A percentile compares a stretch with the other conserved stretches of the same genome.
Evolutionary conservation across 2,888 invertebrate species (phyloP).

Genomic region (Disparrhopalites patrizii): DNA sequence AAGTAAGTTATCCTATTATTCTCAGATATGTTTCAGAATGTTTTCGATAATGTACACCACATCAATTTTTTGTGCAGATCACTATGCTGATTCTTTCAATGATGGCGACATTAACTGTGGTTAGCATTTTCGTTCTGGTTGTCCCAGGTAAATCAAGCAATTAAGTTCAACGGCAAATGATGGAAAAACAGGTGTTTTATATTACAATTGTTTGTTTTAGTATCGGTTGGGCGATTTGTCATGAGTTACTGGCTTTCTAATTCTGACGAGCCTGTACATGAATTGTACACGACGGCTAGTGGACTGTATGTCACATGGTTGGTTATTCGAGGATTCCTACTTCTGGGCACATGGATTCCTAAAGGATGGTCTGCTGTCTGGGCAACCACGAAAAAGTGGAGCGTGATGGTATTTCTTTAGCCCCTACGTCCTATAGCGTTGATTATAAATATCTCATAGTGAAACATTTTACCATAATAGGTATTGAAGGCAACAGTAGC

Average conservation of each 20-base stretch:
- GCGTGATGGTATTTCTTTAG: slow-evolving; percentile 40
- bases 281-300: slow-evolving; percentile 91
- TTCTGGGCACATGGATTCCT: slow-evolving; percentile 82
- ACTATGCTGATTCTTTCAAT: slow-evolving; percentile 66
- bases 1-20: slow-evolving; percentile 48
- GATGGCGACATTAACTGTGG: slow-evolving; percentile 76
- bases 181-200: no score
- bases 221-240: slow-evolving; percentile 44
- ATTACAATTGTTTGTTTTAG: no score
- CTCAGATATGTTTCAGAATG: background rate
- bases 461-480: slow-evolving; percentile 43
- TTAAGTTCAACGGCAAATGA: no score
- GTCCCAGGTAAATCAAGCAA: slow-evolving; percentile 61
- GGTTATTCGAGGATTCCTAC: slow-evolving; percentile 72
- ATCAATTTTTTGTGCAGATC: slow-evolving; percentile 50
- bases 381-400: slow-evolving; percentile 42
- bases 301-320: slow-evolving; percentile 95
- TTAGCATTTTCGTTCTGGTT: slow-evolving; percentile 78
- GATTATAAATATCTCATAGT: background rate
- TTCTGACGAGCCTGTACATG: slow-evolving; percentile 64
- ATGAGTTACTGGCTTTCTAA: slow-evolving; percentile 47
- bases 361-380: slow-evolving; percentile 54
- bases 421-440: background rate
- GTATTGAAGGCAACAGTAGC: slow-evolving; percentile 72
- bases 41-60: background rate